Evolutionary conservation across 2,113 vertebrate species (phyloP).

Genomic region (Gracilinanus agilis): DNA sequence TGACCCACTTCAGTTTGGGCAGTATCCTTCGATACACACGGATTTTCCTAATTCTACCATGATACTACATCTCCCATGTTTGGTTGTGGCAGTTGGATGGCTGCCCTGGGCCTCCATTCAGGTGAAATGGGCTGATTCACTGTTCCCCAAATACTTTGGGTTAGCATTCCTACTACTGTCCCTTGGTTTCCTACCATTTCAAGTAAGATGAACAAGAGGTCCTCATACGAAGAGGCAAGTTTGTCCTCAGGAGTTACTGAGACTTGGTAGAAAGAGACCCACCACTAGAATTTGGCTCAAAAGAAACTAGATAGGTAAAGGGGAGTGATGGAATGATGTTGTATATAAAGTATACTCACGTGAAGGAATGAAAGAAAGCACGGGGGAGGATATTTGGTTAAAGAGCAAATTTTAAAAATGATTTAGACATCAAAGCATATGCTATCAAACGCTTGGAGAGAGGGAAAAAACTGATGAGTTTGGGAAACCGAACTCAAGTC

Average conservation of each 20-base stretch:
- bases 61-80: not conserved
- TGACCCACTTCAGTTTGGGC: not conserved
- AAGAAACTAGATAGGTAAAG: not conserved
- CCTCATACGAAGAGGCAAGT: not conserved
- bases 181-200: not conserved
- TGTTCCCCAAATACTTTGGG: not conserved
- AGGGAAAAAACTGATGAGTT: not conserved
- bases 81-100: not conserved
- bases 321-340: not conserved
- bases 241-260: not conserved
- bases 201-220: not conserved
- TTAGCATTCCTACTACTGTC: conserved; percentile 26
- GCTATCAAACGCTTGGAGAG: not conserved
- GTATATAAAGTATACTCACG: not conserved
- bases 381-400: not conserved
- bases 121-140: not conserved
- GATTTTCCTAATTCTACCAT: not conserved
- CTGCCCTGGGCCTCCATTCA: not conserved
- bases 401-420: not conserved
- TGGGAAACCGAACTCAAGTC: not conserved
- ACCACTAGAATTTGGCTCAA: not conserved
- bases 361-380: not conserved
- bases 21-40: not conserved
- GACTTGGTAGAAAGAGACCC: too few relatives aligned
- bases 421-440: not conserved